phyloP scores from a whole-genome alignment of 2,888 invertebrate species.

The Meiosimyza platycephala region DNA sequence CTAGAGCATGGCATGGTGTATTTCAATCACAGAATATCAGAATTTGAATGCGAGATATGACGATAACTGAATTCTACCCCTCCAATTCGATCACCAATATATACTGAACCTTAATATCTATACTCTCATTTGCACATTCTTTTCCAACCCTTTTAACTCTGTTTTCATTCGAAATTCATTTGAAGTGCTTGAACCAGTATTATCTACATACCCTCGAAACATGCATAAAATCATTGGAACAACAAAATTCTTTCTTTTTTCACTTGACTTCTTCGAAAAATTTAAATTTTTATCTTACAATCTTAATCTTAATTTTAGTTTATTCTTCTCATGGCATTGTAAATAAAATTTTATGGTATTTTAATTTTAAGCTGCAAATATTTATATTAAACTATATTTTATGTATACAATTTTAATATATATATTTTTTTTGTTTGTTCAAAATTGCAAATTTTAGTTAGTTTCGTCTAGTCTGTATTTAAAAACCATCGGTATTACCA shows the following conservation, averaged over 20 bases:
- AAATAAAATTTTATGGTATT: conserved; percentile 13
- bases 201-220: conserved; percentile 37
- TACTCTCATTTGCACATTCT: background rate
- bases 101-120: background rate
- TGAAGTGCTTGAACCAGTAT: conserved; percentile 51
- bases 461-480: conserved; percentile 27
- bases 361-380: background rate
- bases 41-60: conserved; percentile 75
- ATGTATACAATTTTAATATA: background rate
- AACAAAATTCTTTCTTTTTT: background rate
- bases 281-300: background rate
- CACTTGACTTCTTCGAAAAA: background rate
- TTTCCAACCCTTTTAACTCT: no score
- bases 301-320: conserved; percentile 2
- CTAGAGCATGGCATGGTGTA: conserved; percentile 67
- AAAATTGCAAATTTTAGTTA: conserved; percentile 10
- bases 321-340: conserved; percentile 8
- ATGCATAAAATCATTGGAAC: no score
- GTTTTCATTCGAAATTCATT: background rate
- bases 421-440: background rate
- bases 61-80: conserved; percentile 53
- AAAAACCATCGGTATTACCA: conserved; percentile 11
- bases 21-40: conserved; percentile 70
- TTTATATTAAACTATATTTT: background rate
- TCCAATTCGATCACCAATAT: conserved; percentile 1